Evolutionary conservation across 2,113 vertebrate genomes (phyloP).

Genomic region (Cervus canadensis): DNA sequence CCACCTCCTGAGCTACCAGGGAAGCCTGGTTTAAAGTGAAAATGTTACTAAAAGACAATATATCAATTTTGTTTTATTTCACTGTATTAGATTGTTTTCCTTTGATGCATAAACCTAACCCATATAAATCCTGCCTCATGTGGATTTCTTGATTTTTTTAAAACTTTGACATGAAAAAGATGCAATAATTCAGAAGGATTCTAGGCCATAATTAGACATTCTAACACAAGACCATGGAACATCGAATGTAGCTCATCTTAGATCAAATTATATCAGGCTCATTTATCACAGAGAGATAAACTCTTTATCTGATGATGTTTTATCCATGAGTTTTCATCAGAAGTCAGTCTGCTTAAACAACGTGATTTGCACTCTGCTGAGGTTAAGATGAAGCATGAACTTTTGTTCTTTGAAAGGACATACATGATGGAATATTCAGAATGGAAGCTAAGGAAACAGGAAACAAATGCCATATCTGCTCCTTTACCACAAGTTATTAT

Average conservation of each 20-base stretch:
- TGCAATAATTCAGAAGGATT: neutral
- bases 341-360: neutral
- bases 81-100: neutral
- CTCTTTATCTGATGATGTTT: neutral
- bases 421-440: neutral
- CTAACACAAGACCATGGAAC: neutral
- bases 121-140: neutral
- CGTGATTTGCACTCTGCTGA: neutral
- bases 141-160: neutral
- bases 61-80: neutral
- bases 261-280: neutral
- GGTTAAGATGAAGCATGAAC: constrained; percentile 5
- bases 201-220: neutral
- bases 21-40: neutral
- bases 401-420: constrained; percentile 50
- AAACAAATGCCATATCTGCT: constrained; percentile 51
- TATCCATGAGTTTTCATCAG: neutral
- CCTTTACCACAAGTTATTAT: constrained; percentile 60
- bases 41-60: neutral
- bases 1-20: neutral
- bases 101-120: neutral
- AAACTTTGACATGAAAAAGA: neutral
- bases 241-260: neutral
- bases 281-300: neutral
- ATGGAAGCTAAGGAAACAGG: constrained; percentile 50